A percentile compares a stretch with the other conserved stretches of the same genome.
Conservation (phyloP, 2,113 vertebrate genomes). For the Probosciger aterrimus region DNA sequence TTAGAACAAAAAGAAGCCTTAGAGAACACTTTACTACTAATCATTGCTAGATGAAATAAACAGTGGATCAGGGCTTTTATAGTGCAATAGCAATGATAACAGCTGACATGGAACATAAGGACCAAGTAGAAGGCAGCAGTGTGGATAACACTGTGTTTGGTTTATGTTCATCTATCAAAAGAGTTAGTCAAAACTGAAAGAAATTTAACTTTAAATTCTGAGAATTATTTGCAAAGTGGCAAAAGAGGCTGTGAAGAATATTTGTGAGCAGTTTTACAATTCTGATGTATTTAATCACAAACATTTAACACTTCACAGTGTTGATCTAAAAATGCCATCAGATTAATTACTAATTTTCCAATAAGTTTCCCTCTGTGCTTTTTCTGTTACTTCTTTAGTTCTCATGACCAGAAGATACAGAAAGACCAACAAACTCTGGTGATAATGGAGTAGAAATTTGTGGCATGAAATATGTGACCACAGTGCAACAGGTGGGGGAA, state of each 20-base stretch:
- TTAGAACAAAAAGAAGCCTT: background rate
- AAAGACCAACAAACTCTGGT: background rate
- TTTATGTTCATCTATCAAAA: background rate
- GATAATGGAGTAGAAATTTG: background rate
- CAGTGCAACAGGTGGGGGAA: background rate
- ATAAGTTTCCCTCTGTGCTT: background rate
- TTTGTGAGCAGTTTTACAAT: background rate
- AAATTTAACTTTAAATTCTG: background rate
- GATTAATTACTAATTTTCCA: background rate
- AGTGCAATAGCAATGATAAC: background rate
- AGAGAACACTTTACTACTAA: background rate
- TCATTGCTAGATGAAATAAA: background rate
- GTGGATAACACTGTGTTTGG: background rate
- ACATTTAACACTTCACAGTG: background rate
- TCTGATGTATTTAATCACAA: background rate
- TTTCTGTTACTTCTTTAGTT: background rate
- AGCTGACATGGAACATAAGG: rapidly evolving
- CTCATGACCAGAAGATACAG: background rate
- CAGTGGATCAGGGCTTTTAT: background rate
- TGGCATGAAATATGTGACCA: background rate
- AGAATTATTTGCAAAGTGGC: background rate
- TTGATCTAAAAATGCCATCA: background rate
- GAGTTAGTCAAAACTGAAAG: background rate
- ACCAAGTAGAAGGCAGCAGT: background rate
- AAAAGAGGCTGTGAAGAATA: background rate